Conservation (phyloP, 1,140 invertebrate genomes). For the Delia radicum region DNA sequence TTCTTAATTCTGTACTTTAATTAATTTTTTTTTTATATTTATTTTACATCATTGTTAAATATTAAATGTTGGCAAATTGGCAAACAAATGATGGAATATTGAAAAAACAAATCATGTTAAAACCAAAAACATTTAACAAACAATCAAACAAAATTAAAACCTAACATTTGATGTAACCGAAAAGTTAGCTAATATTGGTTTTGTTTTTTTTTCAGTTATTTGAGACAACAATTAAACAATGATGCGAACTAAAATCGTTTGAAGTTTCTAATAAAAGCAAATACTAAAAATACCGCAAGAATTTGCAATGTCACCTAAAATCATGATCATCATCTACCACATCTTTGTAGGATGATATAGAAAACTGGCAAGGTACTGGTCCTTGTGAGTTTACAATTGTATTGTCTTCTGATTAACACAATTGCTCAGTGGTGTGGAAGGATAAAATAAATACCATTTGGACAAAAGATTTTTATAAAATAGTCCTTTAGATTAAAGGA, state of each 20-base stretch:
- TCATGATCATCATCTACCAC: not conserved
- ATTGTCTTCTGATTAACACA: not conserved
- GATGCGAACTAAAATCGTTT: not conserved
- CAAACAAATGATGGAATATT: too few relatives aligned
- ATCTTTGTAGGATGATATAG: not conserved
- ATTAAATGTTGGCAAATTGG: too few relatives aligned
- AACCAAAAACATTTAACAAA: slow-evolving; percentile 2
- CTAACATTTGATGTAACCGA: not conserved
- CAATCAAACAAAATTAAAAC: not conserved
- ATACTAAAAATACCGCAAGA: slow-evolving; percentile 14
- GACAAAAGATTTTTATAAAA: too few relatives aligned
- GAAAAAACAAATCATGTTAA: not conserved
- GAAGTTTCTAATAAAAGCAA: too few relatives aligned
- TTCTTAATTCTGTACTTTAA: too few relatives aligned
- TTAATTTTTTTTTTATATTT: too few relatives aligned
- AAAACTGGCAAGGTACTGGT: not conserved
- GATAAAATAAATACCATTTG: too few relatives aligned
- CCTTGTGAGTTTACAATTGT: not conserved
- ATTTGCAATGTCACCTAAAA: slow-evolving; percentile 11
- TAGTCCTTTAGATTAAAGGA: not conserved
- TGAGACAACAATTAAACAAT: not conserved
- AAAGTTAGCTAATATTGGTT: not conserved
- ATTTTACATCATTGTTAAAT: too few relatives aligned
- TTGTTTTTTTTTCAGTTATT: not conserved
- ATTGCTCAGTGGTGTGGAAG: not conserved